phyloP scores from a whole-genome alignment of 2,797 vertebrate genomes.

The Aselliscus stoliczkanus region DNA sequence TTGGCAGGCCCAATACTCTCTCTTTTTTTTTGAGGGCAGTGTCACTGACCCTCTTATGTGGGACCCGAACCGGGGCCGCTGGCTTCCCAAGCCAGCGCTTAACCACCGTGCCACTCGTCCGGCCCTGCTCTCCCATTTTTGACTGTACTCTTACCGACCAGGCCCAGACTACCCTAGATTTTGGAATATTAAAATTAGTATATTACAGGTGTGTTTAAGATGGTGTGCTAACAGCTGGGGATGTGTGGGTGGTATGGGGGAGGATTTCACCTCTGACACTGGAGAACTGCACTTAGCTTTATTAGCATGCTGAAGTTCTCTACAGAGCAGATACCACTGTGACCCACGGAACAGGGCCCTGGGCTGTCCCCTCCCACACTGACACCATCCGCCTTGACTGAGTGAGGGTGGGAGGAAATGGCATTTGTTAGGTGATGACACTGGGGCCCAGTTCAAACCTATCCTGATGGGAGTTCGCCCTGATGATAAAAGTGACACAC shows the following conservation, averaged over 20 bases:
- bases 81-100: too few relatives aligned
- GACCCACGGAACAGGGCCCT: rapidly evolving
- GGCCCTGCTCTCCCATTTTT: too few relatives aligned
- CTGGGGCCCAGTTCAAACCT: background rate
- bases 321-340: too few relatives aligned
- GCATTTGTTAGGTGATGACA: background rate
- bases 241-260: background rate
- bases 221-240: too few relatives aligned
- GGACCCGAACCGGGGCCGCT: too few relatives aligned
- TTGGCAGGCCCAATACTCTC: too few relatives aligned
- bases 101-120: too few relatives aligned
- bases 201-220: background rate
- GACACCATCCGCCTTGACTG: rapidly evolving
- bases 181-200: background rate
- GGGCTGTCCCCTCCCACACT: background rate
- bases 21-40: too few relatives aligned
- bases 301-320: background rate
- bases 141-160: background rate
- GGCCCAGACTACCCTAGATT: too few relatives aligned
- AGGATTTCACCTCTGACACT: rapidly evolving
- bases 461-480: background rate
- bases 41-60: too few relatives aligned
- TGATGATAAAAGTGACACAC: slow-evolving; percentile 34
- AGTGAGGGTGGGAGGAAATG: rapidly evolving
- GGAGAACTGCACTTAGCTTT: background rate